These are phyloP conservation scores for Drosophila subobscura DNA, from an alignment of 1,140 invertebrate genomes.

Conservation along the genomic window DNA sequence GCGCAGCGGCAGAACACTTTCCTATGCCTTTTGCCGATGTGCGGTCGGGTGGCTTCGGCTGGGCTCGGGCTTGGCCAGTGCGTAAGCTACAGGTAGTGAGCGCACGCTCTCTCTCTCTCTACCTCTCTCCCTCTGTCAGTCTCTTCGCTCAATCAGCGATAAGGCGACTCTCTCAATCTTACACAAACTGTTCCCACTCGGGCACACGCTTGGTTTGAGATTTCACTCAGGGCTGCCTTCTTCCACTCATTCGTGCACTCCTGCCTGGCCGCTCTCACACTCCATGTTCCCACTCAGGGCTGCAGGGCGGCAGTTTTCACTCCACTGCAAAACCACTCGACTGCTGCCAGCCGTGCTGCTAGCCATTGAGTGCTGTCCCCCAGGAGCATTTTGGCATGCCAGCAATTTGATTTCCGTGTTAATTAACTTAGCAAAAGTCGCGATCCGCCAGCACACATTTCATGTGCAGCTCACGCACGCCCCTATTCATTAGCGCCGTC, in stretches of 20 bases:
- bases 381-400: conserved; percentile 52
- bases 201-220: background rate
- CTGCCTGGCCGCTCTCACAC: background rate
- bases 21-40: too few species aligned
- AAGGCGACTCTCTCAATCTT: background rate
- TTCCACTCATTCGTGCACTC: too few species aligned
- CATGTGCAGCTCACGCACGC: conserved; percentile 78
- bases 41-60: too few species aligned
- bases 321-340: background rate
- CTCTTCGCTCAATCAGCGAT: background rate
- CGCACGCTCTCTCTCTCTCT: conserved; percentile 2
- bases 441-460: conserved; percentile 52
- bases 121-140: background rate
- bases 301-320: background rate
- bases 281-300: conserved; percentile 43
- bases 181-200: conserved; percentile 47
- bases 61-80: too few species aligned
- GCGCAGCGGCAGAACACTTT: too few species aligned
- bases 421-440: conserved; percentile 79
- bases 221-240: too few species aligned
- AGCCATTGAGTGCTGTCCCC: too few species aligned
- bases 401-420: conserved; percentile 80
- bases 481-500: conserved; percentile 78
- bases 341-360: conserved; percentile 14
- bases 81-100: conserved; percentile 29